Evolutionary conservation across 2,113 vertebrate genomes (phyloP).

Genomic region (Pipra filicauda): DNA sequence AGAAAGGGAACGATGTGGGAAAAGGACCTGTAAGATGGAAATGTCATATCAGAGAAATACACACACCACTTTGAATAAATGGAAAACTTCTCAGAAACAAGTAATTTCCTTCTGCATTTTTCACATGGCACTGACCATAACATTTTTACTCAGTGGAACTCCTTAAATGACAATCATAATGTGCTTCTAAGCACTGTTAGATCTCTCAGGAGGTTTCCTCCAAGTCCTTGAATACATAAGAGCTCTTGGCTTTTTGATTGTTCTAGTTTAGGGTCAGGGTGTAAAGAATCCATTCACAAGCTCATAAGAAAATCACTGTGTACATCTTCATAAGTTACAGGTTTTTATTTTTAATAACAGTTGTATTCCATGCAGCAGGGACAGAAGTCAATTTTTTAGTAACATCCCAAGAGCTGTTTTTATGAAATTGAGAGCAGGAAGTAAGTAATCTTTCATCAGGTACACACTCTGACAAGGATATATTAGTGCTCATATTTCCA

Average conservation of each 20-base stretch:
- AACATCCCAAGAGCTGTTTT: not conserved
- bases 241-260: not conserved
- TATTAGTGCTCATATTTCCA: not conserved
- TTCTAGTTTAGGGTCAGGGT: not conserved
- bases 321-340: not conserved
- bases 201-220: not conserved
- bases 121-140: not conserved
- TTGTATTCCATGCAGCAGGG: not conserved
- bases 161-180: not conserved
- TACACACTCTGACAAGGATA: not conserved
- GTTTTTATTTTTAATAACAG: not conserved
- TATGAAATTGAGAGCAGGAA: not conserved
- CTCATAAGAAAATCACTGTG: not conserved
- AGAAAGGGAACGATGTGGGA: not conserved
- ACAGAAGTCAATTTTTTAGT: not conserved
- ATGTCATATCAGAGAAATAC: not conserved
- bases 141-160: not conserved
- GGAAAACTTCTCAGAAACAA: not conserved
- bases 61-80: not conserved
- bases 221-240: not conserved
- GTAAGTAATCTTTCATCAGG: not conserved
- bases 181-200: not conserved
- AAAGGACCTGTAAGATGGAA: not conserved
- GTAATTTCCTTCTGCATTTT: not conserved
- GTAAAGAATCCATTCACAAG: not conserved